Base-by-base conservation (phyloP, 2,888 invertebrate species). In the Seira sanloemensis region DNA sequence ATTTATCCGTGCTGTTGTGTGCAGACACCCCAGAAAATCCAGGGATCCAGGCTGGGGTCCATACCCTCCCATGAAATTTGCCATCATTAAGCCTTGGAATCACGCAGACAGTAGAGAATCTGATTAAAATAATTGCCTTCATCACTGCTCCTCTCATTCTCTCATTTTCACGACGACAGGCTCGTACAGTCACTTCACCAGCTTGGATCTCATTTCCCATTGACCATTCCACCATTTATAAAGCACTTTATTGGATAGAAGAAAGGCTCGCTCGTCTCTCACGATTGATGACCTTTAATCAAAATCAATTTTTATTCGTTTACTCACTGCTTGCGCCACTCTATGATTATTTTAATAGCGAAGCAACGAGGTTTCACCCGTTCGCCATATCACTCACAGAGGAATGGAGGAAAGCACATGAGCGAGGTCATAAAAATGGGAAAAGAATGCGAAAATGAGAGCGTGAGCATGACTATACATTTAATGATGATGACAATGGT, bases 91-190 rank as follows among this genome's bases (percentile, higher is more conserved):
- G 87, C 86, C 81, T 84, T 80, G 84, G 89, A 89, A 89, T 89
- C 89, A 89, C 89, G 89, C 88, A 89, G 88, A 87, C 88, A 88
- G 87, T 86, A 88, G 88, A 89, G 89, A 89, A 89, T 89, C 89
- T 89, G 89, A 89, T 89, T 89, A 89, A 89, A 89, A 89, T 89
- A 89, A 89, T 89, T 89, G 88, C 88, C 88, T 88, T 89, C 89
- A 89, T 89, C 89, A 89, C 85, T 84, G 65, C 86, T 81, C 37
- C 81, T 81, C 79, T 81, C 65, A 46, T 21, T 80, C 58, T 12
- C 67, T 65, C 62, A 54, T 54, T 72, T 62, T 69, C 58, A 24
- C 26, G n/a, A 24, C 78, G n/a, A 62, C 37, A 46, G 71, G 37
- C 74, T 65, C n/a, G n/a, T n/a, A n/a, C 9, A 21, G 23, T 19